Base-by-base conservation (phyloP, 2,888 invertebrate species). In the Heliothis peltigera region DNA sequence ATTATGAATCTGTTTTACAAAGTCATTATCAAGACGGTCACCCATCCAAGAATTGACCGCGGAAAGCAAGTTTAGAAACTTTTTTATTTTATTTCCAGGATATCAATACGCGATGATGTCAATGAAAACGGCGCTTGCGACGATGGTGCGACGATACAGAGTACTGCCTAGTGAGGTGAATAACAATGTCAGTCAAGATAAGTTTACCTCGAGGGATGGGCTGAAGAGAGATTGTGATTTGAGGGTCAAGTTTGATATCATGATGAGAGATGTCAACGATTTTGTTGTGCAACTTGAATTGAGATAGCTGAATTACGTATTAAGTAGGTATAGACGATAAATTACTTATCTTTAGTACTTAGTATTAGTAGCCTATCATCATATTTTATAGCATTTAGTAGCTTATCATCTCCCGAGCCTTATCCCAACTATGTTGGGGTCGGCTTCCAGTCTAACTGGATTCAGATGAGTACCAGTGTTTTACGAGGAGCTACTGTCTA, bases 101-200 rank as follows among this genome's bases (percentile, higher is more conserved):
- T 71, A 83, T 15, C 88, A 87, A 62, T 93, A 91, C 68, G 92
- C 89, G 0, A 89, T 91, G 89, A 89, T 91, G 87, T 87, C 87
- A 2, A 88, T 92, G 87, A 93, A 93, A 73, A 85, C 87, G 0
- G 84, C 89, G 0, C 4, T 91, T n/a, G 84, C 90, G 0, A 87
- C 85, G 0, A 58, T 92, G 10, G 25, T 93, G 6, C 64, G 55
- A 1, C 83, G 80, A 46, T 92, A 88, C 69, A 75, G 73, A 15
- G 42, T 91, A 7, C 32, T 68, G 17, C 75, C 79, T 4, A 19
- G 18, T 32, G 35, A 46, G 49, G 0, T 6, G 15, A 25, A 28
- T 15, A 43, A 47, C 2, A 5, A 25, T 7, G 1, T 17, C 7
- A 44, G 25, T 18, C 32, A 46, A 35, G 64, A 59, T 5, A 46